phyloP scores from a whole-genome alignment of 1,140 invertebrate species.

The Eciton burchellii region DNA sequence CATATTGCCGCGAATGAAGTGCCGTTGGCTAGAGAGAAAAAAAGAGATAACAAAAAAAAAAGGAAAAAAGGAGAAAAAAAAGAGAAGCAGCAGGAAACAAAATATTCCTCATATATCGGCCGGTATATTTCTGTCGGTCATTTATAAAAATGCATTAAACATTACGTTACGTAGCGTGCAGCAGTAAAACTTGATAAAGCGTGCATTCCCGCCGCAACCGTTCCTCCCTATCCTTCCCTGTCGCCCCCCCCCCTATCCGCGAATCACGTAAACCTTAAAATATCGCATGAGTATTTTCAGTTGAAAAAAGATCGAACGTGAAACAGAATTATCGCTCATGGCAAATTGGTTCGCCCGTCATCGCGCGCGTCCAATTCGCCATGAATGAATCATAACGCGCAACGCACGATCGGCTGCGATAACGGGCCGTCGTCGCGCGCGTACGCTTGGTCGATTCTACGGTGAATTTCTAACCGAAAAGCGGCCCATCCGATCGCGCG shows the following conservation, averaged over 20 bases:
- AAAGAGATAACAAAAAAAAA: no score
- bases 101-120: not conserved
- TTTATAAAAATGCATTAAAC: conserved; percentile 43
- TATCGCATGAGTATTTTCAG: not conserved
- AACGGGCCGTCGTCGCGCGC: no score
- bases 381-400: conserved; percentile 37
- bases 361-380: conserved; percentile 46
- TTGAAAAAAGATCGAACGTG: conserved; percentile 10
- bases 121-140: not conserved
- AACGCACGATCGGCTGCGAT: no score
- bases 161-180: not conserved
- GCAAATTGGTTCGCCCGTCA: conserved; percentile 16
- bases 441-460: no score
- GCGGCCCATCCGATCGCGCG: no score
- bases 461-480: no score
- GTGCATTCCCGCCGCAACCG: not conserved
- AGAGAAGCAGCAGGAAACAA: no score
- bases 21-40: no score
- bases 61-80: no score
- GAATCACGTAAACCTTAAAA: conserved; percentile 25
- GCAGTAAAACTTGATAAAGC: conserved; percentile 23
- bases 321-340: not conserved
- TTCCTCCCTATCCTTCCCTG: no score
- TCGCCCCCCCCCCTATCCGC: not conserved
- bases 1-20: conserved; percentile 13